Evolutionary conservation across 2,888 invertebrate species (phyloP), one percentile per base, ranked within the genome.

Genomic region (Epinotia nisella): DNA sequence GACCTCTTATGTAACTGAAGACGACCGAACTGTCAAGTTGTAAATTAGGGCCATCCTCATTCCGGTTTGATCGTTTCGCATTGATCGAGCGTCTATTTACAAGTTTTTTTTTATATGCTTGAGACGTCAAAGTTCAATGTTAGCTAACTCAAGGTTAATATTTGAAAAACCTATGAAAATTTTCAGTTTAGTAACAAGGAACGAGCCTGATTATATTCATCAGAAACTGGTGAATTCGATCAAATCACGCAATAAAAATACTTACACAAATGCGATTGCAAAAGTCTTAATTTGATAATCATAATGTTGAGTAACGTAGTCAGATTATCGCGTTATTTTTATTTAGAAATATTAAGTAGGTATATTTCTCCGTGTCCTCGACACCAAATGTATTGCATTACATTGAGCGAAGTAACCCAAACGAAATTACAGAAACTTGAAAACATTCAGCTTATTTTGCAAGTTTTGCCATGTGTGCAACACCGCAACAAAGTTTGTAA

Each of bases 1-100:
- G 77, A 74, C 76, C 68, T 51, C 69, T 88, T 87, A 86, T 83
- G 81, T 85, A 88, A 88, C 73, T 68, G 79, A 78, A 82, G 82
- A 83, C 85, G 81, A 82, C 68, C 49, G 45, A 84, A 65, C 58
- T 75, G 71, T 68, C 70, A 69, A 66, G 39, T 69, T 61, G 58
- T 61, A 69, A 75, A 70, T 70, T 73, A 58, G 69, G 65, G 17
- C 41, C 70, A 70, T 51, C 66, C 70, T 53, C 70, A 70, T 73
- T 73, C 75, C 45, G 35, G 60, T 56, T 67, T 19, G 51, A 24
- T 24, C 21, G 21, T 24, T 24, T 24, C 21, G 21, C 21, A 2
- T 24, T 24, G 21, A 73, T 59, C 49, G 39, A 59, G 19, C 51
- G 67, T 21, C 39, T 29, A 61, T 61, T 66, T 62, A 58, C 55